Base-by-base conservation (phyloP, 2,888 invertebrate genomes). In the Pseudoips prasinana region DNA sequence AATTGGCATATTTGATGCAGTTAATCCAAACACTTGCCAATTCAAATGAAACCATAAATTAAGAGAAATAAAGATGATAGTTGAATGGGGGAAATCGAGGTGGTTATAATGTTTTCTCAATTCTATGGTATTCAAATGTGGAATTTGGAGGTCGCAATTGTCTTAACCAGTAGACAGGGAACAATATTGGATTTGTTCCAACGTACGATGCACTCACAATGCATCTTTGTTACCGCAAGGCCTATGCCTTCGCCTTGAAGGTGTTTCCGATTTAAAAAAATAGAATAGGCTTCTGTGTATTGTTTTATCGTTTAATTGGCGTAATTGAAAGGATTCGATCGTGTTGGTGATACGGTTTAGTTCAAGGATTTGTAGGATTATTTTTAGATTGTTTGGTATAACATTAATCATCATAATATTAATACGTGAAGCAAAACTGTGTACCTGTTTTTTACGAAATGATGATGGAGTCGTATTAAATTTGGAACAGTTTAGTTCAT, bases 111-210 rank as follows among this genome's bases (percentile, higher is more conserved):
- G 57, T 36, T 69, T 73, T 53, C 43, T 31, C 29, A 25, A 30
- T 33, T 41, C 33, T 39, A 33, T 29, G 24, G 44, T 48, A 83
- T 82, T 82, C 82, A 79, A 84, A 84, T 85, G 84, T 66, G 79
- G 80, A 79, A 81, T 87, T 87, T 85, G 85, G 84, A 85, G 85
- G 86, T 78, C 86, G 64, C 65, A 63, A 73, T 74, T 75, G 77
- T 57, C 58, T 77, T 69, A 65, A 67, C n/a, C 47, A 58, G 62
- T 64, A 64, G 57, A 58, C 58, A 47, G 45, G 61, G 74, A 72
- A 81, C 80, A 81, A 79, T 87, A 81, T 87, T 87, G 87, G 87
- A 87, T 84, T 81, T 64, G 82, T 82, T 87, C 87, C 87, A 87
- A 85, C 64, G 69, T 63, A 59, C 64, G 66, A 67, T 62, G 68